Evolutionary conservation across 2,888 invertebrate genomes (phyloP).

Genomic region (Limnephilus lunatus): DNA sequence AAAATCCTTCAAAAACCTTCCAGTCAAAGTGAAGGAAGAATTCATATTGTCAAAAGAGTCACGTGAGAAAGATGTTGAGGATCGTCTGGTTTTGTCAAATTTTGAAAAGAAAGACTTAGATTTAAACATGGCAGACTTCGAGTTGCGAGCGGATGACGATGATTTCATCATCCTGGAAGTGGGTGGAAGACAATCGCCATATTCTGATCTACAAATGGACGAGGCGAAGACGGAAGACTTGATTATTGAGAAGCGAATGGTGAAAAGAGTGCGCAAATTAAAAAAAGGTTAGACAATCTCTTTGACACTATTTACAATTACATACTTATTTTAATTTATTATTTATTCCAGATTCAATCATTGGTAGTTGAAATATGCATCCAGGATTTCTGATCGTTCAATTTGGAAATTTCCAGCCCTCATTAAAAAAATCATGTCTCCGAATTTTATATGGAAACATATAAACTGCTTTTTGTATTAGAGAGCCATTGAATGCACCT

Average conservation of each 20-base stretch:
- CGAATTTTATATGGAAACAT: no score
- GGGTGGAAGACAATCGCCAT: not conserved
- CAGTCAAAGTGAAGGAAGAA: not conserved
- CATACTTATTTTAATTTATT: no score
- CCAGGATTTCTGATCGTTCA: no score
- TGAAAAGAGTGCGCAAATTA: not conserved
- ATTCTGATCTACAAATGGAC: not conserved
- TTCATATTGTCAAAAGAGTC: not conserved
- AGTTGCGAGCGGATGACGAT: conserved; percentile 28
- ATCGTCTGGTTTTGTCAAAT: not conserved
- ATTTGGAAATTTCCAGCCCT: no score
- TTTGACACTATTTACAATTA: not conserved
- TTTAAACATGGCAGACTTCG: not conserved
- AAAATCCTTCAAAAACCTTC: not conserved
- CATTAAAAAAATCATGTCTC: no score
- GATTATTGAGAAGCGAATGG: not conserved
- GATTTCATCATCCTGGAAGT: conserved; percentile 30
- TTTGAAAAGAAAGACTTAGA: not conserved
- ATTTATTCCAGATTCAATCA: no score
- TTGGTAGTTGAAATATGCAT: no score
- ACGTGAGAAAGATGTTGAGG: not conserved
- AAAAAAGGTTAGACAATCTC: not conserved
- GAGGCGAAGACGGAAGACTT: not conserved
- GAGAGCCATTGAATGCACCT: no score
- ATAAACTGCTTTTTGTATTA: no score